Evolutionary conservation across 2,888 invertebrate species (phyloP).

Genomic region (Drosophila macrothrix): DNA sequence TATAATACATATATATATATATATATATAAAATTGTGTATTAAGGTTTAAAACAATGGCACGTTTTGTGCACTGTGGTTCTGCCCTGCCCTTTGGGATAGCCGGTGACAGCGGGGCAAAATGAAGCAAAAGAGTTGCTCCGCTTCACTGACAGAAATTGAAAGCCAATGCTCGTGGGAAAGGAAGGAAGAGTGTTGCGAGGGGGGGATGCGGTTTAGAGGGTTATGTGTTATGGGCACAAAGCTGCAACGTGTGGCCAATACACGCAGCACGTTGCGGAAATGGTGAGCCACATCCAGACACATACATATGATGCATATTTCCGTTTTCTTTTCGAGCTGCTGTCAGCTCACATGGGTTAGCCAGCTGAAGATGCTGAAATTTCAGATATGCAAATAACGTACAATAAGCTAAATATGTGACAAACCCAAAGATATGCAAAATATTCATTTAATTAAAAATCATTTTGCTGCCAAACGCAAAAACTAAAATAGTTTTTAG

Average conservation of each 20-base stretch:
- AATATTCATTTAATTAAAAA: background rate
- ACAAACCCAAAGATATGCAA: background rate
- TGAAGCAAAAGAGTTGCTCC: slow-evolving; percentile 42
- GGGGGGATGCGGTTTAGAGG: background rate
- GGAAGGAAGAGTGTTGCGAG: background rate
- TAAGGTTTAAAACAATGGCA: slow-evolving; percentile 65
- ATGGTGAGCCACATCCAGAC: slow-evolving; percentile 1
- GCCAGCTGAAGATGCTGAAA: background rate
- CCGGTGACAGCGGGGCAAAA: slow-evolving; percentile 22
- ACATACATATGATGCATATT: slow-evolving; percentile 12
- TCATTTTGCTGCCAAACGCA: no score
- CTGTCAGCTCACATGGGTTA: slow-evolving; percentile 20
- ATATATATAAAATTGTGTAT: slow-evolving; percentile 14
- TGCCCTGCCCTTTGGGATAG: background rate
- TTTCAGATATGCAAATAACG: slow-evolving; percentile 20
- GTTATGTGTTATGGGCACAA: background rate
- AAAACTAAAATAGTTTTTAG: background rate
- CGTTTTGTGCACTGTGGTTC: slow-evolving; percentile 27
- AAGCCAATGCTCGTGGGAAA: slow-evolving; percentile 41
- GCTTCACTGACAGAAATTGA: slow-evolving; percentile 46
- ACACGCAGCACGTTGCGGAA: slow-evolving; percentile 30
- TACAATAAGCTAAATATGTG: background rate
- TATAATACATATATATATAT: background rate
- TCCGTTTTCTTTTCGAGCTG: slow-evolving; percentile 5
- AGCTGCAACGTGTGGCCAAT: slow-evolving; percentile 26